Conservation (phyloP, 1,140 invertebrate species). For the Meloidogyne floridensis region DNA sequence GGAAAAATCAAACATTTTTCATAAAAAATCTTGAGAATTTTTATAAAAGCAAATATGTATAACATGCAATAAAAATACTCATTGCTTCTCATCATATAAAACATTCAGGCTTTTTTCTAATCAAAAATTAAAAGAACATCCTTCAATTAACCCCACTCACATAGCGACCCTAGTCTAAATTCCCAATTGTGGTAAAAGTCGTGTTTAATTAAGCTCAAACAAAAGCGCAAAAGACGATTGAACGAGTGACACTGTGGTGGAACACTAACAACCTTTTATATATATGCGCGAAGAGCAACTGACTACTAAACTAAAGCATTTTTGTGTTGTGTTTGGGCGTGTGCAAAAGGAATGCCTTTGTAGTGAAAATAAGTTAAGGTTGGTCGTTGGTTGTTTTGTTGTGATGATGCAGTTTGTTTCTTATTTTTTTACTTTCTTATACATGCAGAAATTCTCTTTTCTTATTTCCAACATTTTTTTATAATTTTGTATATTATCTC, state of each 20-base stretch:
- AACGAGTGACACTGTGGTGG: background rate
- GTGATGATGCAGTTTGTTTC: background rate
- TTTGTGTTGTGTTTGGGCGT: background rate
- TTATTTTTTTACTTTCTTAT: background rate
- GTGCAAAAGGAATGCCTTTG: background rate
- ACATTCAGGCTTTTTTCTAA: too few relatives aligned
- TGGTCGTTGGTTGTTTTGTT: background rate
- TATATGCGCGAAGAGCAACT: background rate
- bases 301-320: background rate
- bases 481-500: too few relatives aligned
- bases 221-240: background rate
- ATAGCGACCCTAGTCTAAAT: background rate
- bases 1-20: too few relatives aligned
- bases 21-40: too few relatives aligned
- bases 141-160: too few relatives aligned
- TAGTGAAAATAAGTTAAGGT: background rate
- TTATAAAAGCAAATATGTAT: too few relatives aligned
- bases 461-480: too few relatives aligned
- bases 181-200: background rate
- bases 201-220: background rate
- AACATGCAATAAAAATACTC: too few relatives aligned
- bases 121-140: too few relatives aligned
- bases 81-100: too few relatives aligned
- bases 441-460: too few relatives aligned
- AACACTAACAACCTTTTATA: constrained; percentile 3